Percentiles rank a stretch among this genome's conserved stretches.
Conservation (phyloP, 2,888 invertebrate species). For the Tenthredo scrophulariae region DNA sequence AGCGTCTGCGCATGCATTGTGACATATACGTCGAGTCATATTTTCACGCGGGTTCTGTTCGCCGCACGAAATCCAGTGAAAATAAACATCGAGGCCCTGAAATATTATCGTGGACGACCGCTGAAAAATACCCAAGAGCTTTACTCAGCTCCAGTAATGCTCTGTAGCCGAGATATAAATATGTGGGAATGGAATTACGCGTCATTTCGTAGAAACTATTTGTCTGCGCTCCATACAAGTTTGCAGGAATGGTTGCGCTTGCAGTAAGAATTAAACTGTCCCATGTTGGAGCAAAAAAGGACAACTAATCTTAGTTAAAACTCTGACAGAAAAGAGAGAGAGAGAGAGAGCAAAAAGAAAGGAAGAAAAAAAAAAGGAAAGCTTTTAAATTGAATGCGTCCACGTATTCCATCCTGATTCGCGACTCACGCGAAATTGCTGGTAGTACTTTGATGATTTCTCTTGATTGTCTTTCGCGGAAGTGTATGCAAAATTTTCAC, state of each 20-base stretch:
- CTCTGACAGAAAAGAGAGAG: not conserved
- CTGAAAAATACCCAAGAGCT: conserved; percentile 41
- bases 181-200: conserved; percentile 45
- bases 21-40: conserved; percentile 38
- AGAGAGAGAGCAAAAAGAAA: not conserved
- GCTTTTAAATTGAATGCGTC: conserved; percentile 16
- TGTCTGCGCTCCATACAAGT: conserved; percentile 32
- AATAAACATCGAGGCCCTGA: conserved; percentile 42
- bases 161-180: conserved; percentile 29
- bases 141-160: not conserved
- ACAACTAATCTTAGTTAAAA: conserved; percentile 23
- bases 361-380: not conserved
- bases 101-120: conserved; percentile 46
- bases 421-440: not conserved
- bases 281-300: conserved; percentile 8
- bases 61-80: conserved; percentile 47
- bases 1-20: conserved; percentile 26
- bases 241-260: not conserved
- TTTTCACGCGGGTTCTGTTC: conserved; percentile 45
- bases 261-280: conserved; percentile 37
- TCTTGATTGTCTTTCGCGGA: conserved; percentile 24
- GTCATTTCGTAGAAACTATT: conserved; percentile 43
- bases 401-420: not conserved
- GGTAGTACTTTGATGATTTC: not conserved
- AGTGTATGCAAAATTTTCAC: not conserved